Evolutionary conservation across 92 coral and sea anemone species (phyloP).

Genomic region (Blastomussa wellsi): DNA sequence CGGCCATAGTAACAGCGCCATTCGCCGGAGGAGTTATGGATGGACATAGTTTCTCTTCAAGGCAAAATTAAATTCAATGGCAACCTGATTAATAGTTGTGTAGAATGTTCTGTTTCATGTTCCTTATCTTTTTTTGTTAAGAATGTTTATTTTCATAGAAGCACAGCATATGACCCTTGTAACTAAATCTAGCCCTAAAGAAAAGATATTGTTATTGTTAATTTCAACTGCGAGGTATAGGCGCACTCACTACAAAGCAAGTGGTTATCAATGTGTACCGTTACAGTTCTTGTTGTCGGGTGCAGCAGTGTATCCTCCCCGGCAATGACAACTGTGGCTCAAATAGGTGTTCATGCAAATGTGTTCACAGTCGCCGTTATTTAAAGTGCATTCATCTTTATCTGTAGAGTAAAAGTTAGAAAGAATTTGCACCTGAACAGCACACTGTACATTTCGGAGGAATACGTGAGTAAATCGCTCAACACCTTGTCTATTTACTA

Average conservation of each 20-base stretch:
- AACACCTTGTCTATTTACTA: no score
- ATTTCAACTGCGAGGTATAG: no score
- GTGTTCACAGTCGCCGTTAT: constrained; percentile 88
- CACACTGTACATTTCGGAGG: no score
- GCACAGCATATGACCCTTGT: no score
- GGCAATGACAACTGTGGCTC: constrained; percentile 72
- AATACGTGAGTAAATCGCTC: no score
- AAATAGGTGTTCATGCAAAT: constrained; percentile 72
- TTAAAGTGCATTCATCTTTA: constrained; percentile 70
- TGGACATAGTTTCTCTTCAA: constrained; percentile 80
- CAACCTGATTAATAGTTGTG: no score
- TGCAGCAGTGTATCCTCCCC: constrained; percentile 76
- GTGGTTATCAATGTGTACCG: constrained; percentile 50
- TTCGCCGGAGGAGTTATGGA: constrained; percentile 57
- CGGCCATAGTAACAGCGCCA: constrained; percentile 73
- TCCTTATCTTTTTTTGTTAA: no score
- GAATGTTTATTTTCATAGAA: no score
- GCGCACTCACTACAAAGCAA: background rate
- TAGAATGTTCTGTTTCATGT: no score
- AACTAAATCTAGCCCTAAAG: no score
- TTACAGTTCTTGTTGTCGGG: constrained; percentile 65
- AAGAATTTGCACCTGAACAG: background rate
- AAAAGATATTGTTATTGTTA: no score
- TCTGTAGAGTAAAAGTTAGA: constrained; percentile 44
- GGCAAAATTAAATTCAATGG: background rate